Evolutionary conservation across 2,797 vertebrate genomes (phyloP), one percentile per base, ranked within the genome.

Genomic region (Sebastolobus altivelis): DNA sequence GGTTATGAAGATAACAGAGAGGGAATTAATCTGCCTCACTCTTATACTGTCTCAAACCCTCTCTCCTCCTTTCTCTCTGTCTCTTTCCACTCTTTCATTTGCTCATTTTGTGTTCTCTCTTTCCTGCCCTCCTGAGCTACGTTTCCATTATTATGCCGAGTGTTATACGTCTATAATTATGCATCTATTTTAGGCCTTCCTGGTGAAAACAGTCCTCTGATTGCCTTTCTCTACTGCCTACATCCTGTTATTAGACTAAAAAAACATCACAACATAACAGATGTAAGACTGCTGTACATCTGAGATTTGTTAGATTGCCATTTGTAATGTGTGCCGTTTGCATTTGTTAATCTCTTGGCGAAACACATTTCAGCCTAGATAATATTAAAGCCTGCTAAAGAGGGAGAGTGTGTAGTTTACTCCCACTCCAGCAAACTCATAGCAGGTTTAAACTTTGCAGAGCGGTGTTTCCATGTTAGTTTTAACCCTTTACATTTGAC

Each of bases 141-240:
- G 60, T 65, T 75, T 77, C 71, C 67, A 72, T 89, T 89, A 88
- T 84, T 82, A 87, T 87, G 31, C 70, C 55, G 75, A 84, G 77
- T 81, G 63, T 81, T 76, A 79, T 73, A 65, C 66, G 38, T 84
- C 84, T 82, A 72, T 92, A 92, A 92, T 95, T 90, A 89, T 67
- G 77, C 22, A 35, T 91, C 90, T 91, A 89, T 92, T 93, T 93
- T 81, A 80, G 84, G 84, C 74, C 72, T 79, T 81, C 63, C 75
- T 84, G 75, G 40, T 40, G 18, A 88, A 92, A 89, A 83, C 89
- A 82, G 59, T 67, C 22, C 58, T 55, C 74, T 84, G 87, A 92
- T 89, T 89, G 79, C 82, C 52, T 81, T 68, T 71, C 11, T 75
- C 72, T 55, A 2, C 75, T 58, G 74, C 38, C 37, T 58, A 25